Conservation (phyloP, 1,140 invertebrate genomes). For the Cydia pomonella region DNA sequence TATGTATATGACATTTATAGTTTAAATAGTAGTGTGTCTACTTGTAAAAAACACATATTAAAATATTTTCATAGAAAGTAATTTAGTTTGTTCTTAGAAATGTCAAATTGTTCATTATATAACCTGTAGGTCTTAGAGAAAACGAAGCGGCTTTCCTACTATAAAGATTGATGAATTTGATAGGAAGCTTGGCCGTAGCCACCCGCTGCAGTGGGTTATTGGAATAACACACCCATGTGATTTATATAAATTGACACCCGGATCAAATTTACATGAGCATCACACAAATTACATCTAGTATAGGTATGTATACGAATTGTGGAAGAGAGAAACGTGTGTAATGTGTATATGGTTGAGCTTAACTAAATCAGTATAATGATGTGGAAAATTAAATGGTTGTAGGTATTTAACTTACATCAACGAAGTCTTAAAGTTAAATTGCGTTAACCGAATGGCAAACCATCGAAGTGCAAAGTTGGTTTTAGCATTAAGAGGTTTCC, state of each 20-base stretch:
- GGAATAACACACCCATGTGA: not conserved
- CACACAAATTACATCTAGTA: not conserved
- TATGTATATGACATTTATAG: no score
- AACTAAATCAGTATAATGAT: not conserved
- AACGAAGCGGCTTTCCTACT: not conserved
- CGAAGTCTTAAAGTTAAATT: conserved; percentile 4
- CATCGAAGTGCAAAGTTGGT: conserved; percentile 19
- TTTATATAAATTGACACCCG: not conserved
- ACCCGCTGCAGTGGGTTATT: not conserved
- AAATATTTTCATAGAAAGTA: no score
- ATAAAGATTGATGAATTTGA: not conserved
- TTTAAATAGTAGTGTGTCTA: no score
- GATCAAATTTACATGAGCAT: not conserved
- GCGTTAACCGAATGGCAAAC: conserved; percentile 22
- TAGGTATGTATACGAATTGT: not conserved
- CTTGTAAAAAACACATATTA: no score
- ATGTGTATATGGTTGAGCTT: not conserved
- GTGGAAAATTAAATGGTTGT: not conserved
- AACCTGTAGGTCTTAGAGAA: no score
- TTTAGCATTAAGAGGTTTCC: conserved; percentile 3
- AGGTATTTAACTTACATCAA: not conserved
- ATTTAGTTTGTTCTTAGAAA: no score
- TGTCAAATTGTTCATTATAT: no score
- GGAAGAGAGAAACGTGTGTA: not conserved
- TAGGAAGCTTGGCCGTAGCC: not conserved